Evolutionary conservation across 2,113 vertebrate species (phyloP), one percentile per base, ranked within the genome.

Genomic region (Chloropsis cyanopogon): DNA sequence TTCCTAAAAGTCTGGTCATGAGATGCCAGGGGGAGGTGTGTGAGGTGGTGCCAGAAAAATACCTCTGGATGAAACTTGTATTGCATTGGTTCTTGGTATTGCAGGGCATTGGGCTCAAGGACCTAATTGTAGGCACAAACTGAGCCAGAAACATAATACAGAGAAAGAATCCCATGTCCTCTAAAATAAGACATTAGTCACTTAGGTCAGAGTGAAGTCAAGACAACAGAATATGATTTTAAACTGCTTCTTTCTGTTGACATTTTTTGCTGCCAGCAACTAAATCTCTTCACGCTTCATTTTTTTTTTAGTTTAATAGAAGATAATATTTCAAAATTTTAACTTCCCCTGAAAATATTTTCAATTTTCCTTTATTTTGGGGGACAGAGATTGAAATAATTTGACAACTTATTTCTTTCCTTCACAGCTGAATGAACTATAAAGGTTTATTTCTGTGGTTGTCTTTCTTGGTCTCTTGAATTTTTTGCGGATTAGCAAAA

Each of bases 131-230:
- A 66, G 66, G 14, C 11, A n/a, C 49, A 71, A 57, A 72, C 31
- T 28, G 23, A 72, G 35, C 25, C 33, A 59, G 47, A 63, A 57
- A 54, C 9, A 26, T 37, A 35, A 50, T 11, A 31, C 5, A n/a
- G 25, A 75, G 4, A 85, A 90, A 46, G 28, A 10, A 10, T 28
- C 35, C 28, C 0, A 0, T 59, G 42, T n/a, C 11, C 8, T 72
- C 33, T 69, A 60, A 76, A 85, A 59, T 47, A 73, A 78, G 28
- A 31, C 8, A 4, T 35, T 42, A 88, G 24, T 72, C 53, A 56
- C 11, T 47, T 71, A 2, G 5, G 50, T 56, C 28, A 78, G 42
- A 57, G 68, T 39, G 49, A 92, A 80, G 41, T 44, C 49, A 86
- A 57, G 53, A 52, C 12, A 81, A 57, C 10, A 33, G 23, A 66